These are phyloP conservation scores for Spilosoma lubricipeda DNA, from an alignment of 2,888 invertebrate genomes.

Conservation along the genomic window DNA sequence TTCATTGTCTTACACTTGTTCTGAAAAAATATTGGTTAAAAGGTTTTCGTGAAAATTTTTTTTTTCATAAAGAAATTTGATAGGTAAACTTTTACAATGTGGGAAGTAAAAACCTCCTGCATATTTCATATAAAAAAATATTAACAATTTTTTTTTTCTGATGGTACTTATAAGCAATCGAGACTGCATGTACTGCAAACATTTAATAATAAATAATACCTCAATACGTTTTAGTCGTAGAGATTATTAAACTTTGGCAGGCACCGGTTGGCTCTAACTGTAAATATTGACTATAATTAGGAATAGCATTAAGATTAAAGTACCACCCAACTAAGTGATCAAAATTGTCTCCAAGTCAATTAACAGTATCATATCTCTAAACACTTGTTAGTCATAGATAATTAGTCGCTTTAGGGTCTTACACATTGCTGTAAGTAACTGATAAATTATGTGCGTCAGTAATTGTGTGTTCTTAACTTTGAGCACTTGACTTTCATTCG, in stretches of 20 bases:
- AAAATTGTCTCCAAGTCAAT: slow-evolving; percentile 6
- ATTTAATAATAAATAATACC: not conserved
- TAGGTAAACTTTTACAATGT: not conserved
- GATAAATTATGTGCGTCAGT: not conserved
- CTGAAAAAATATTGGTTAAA: no score
- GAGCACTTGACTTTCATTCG: not conserved
- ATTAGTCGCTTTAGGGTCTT: not conserved
- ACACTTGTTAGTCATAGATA: not conserved
- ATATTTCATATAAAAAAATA: not conserved
- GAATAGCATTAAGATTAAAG: not conserved
- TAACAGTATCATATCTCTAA: not conserved
- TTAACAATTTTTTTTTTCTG: not conserved
- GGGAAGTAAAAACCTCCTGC: not conserved
- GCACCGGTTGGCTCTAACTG: not conserved
- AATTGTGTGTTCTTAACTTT: not conserved
- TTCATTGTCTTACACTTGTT: no score
- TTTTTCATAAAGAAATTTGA: not conserved
- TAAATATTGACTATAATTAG: not conserved
- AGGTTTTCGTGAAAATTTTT: no score
- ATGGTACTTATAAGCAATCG: not conserved
- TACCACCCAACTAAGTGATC: not conserved
- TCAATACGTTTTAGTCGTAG: not conserved
- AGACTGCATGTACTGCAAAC: not conserved
- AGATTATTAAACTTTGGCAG: not conserved
- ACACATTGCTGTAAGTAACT: not conserved